Conservation (phyloP, 2,113 vertebrate species). For the Lycaon pictus region DNA sequence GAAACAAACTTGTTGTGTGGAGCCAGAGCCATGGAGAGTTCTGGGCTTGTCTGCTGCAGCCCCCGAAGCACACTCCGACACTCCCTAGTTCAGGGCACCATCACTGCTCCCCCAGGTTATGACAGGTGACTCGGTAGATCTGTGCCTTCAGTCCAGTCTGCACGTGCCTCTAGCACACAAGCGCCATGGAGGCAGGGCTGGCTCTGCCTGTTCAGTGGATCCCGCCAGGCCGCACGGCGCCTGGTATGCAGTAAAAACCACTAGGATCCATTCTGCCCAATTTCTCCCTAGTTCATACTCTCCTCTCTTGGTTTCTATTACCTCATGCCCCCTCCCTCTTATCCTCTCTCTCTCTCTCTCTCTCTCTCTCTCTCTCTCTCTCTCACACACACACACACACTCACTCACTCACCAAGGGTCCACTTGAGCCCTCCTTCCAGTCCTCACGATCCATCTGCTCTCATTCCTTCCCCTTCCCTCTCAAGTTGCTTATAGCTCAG, state of each 20-base stretch:
- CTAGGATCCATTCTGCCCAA: not conserved
- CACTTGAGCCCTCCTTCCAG: not conserved
- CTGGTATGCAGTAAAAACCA: not conserved
- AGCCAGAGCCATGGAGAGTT: not conserved
- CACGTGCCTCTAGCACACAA: not conserved
- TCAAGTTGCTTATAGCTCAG: not conserved
- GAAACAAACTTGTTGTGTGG: not conserved
- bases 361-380: too few relatives aligned
- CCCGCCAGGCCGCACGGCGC: not conserved
- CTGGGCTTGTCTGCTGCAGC: not conserved
- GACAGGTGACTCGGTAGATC: not conserved
- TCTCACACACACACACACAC: not conserved
- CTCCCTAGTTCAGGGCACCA: not conserved
- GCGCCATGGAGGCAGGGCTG: not conserved
- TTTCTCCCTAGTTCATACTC: not conserved
- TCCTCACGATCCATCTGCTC: not conserved
- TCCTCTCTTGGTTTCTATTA: not conserved
- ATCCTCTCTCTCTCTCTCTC: not conserved
- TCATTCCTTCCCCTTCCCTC: not conserved
- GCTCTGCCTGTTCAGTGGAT: not conserved
- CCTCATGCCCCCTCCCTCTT: not conserved
- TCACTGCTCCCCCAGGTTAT: not conserved
- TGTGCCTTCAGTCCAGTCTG: not conserved
- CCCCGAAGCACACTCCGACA: not conserved
- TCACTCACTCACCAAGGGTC: not conserved